Evolutionary conservation across 2,113 vertebrate species (phyloP), one percentile per base, ranked within the genome.

Genomic region (Tragelaphus buxtoni): DNA sequence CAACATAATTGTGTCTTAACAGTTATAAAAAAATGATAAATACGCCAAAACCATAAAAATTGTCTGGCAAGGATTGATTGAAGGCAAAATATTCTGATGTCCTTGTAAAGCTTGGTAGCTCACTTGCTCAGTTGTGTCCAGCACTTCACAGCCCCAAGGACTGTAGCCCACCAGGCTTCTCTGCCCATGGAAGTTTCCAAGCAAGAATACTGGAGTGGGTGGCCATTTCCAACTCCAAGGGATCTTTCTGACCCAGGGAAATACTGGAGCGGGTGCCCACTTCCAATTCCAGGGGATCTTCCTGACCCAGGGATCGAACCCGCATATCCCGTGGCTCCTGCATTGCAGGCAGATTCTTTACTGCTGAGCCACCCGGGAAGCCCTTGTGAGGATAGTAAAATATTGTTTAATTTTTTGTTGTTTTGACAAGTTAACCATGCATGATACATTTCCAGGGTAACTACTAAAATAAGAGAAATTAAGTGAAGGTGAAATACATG

Each of bases 361-460:
- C n/a, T 20, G n/a, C 63, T 69, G n/a, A 69, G n/a, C 14, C n/a
- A 2, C n/a, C 0, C 0, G 17, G 4, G 63, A 69, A 35, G 17
- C n/a, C 9, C 63, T 20, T 69, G 20, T 30, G 39, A 97, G 45
- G 39, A 30, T 79, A 13, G 30, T 45, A 95, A 82, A 69, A 83
- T 45, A 60, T 45, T 83, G 5, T 56, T 94, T 77, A 65, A n/a
- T 10, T 76, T 79, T 79, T 86, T 7, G n/a, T 35, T 49, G 55
- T 18, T 82, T 72, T 86, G 51, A 63, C 9, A 53, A 72, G 17
- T 80, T 93, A 63, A 77, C 9, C 28, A 56, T 20, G 13, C 51
- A 24, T 79, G 26, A 53, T 55, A 26, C 35, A 61, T 82, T 95
- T 89, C 61, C 22, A 87, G 55, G 45, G 7, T 55, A 89, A 88